Conservation (phyloP, 2,797 vertebrate genomes). For the Helicolenus hilgendorfi region DNA sequence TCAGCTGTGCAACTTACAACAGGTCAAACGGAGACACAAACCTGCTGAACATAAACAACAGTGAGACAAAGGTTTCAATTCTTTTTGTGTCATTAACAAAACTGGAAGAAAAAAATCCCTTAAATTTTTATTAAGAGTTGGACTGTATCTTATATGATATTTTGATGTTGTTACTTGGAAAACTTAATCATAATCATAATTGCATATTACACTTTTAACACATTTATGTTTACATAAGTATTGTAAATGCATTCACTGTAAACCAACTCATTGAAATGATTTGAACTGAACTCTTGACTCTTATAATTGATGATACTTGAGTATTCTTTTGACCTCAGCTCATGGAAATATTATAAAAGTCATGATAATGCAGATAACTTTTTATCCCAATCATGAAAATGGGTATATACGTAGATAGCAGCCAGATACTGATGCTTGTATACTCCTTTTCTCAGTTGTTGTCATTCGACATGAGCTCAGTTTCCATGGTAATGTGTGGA, state of each 20-base stretch:
- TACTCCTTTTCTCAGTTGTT: not conserved
- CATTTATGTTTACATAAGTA: not conserved
- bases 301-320: not conserved
- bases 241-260: not conserved
- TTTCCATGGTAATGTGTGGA: constrained; percentile 61
- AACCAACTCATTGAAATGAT: not conserved
- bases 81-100: not conserved
- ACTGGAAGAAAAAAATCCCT: not conserved
- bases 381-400: not conserved
- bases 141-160: too few species aligned
- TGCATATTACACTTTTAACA: not conserved
- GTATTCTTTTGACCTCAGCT: not conserved
- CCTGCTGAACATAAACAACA: not conserved
- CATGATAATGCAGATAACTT: not conserved
- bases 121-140: not conserved
- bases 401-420: not conserved
- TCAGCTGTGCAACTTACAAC: not conserved
- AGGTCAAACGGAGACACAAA: not conserved
- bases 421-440: not conserved
- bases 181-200: not conserved
- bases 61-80: not conserved
- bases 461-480: constrained; percentile 8
- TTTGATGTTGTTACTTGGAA: too few species aligned
- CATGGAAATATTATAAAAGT: not conserved
- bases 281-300: not conserved